Conservation (phyloP, 2,797 vertebrate genomes). For the Typhlichthys eigenmanni region DNA sequence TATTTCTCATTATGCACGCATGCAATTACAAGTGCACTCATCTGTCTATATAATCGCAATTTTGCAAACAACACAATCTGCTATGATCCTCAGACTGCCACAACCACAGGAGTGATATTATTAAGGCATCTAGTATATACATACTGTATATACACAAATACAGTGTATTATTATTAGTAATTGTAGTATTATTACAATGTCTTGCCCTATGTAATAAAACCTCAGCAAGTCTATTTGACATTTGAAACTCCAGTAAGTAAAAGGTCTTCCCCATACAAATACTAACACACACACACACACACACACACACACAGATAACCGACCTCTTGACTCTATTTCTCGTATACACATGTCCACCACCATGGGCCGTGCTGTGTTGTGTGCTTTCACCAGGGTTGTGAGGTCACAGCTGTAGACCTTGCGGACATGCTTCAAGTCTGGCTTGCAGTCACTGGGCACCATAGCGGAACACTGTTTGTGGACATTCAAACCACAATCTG, state of each 20-base stretch:
- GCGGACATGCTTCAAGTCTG: slow-evolving; percentile 95
- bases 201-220: background rate
- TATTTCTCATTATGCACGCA: slow-evolving; percentile 64
- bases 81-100: slow-evolving; percentile 28
- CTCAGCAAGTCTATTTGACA: background rate
- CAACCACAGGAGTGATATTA: background rate
- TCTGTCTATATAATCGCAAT: slow-evolving; percentile 41
- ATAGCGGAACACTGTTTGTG: slow-evolving; percentile 97
- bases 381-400: slow-evolving; percentile 94
- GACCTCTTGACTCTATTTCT: slow-evolving; percentile 98
- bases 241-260: background rate
- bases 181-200: too few relatives aligned
- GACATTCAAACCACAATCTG: slow-evolving; percentile 97
- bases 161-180: background rate
- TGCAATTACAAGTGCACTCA: slow-evolving; percentile 65
- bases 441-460: slow-evolving; percentile 97
- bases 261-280: too few relatives aligned
- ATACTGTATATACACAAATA: background rate
- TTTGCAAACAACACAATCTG: slow-evolving; percentile 22
- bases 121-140: background rate
- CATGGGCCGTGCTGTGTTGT: slow-evolving; percentile 94
- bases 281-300: too few relatives aligned
- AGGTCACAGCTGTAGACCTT: slow-evolving; percentile 99
- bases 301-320: slow-evolving; percentile 35
- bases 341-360: slow-evolving; percentile 99